These are phyloP conservation scores for Phrynocephalus guinanensis DNA, from an alignment of 2,797 vertebrate species.

Conservation along the genomic window DNA sequence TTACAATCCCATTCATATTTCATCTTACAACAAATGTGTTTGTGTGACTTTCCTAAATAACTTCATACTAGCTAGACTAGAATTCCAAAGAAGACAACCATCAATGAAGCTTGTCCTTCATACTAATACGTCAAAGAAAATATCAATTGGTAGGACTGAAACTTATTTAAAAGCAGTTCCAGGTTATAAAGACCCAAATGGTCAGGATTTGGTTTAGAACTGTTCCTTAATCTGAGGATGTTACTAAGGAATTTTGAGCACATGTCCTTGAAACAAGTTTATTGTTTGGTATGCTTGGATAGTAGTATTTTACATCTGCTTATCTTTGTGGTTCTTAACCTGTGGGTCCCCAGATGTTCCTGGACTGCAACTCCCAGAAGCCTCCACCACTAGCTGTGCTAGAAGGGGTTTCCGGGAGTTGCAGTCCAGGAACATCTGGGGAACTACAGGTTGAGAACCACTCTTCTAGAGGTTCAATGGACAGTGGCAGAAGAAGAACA, in stretches of 20 bases:
- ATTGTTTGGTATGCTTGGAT: background rate
- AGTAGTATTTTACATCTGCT: constrained; percentile 32
- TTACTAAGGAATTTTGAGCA: background rate
- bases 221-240: constrained; percentile 45
- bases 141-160: accelerated
- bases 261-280: constrained; percentile 40
- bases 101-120: accelerated
- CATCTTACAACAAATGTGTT: background rate
- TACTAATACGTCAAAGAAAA: constrained; percentile 29
- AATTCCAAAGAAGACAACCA: constrained; percentile 28
- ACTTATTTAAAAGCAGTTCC: background rate
- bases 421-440: too few species aligned
- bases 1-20: accelerated
- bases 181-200: constrained; percentile 29
- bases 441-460: too few species aligned
- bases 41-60: constrained; percentile 30
- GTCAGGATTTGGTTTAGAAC: constrained; percentile 20
- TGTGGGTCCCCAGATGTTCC: too few species aligned
- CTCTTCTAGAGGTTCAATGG: constrained; percentile 3
- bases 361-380: too few species aligned
- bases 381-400: too few species aligned
- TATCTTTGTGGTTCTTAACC: background rate
- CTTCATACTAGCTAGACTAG: constrained; percentile 14
- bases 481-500: constrained; percentile 18
- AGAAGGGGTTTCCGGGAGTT: too few species aligned